These are phyloP conservation scores for Tetheella fluctuosa DNA, from an alignment of 2,888 invertebrate species.

Conservation along the genomic window DNA sequence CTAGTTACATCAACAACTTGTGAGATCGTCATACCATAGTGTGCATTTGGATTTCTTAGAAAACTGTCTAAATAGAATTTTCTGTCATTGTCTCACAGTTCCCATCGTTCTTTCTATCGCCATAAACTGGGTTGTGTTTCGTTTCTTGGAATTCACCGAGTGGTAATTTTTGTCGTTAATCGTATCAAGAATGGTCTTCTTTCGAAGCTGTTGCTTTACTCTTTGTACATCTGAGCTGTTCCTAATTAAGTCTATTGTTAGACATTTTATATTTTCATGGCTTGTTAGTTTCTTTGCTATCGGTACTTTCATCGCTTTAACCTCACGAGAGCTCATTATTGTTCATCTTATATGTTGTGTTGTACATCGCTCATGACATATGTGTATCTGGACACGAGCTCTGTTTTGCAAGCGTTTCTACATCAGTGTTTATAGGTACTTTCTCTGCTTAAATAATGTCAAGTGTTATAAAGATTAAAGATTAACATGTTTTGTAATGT, in stretches of 20 bases:
- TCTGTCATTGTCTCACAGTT: constrained; percentile 48
- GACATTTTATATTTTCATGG: constrained; percentile 35
- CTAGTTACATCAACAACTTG: constrained; percentile 45
- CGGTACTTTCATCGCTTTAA: constrained; percentile 52
- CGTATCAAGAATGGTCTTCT: not conserved
- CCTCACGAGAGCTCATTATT: constrained; percentile 42
- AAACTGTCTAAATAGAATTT: constrained; percentile 37
- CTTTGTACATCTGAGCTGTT: not conserved
- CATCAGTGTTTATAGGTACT: constrained; percentile 31
- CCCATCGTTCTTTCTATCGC: constrained; percentile 30
- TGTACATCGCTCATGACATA: constrained; percentile 28
- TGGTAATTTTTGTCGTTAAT: constrained; percentile 6
- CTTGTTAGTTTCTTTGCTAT: constrained; percentile 39
- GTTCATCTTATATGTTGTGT: constrained; percentile 26
- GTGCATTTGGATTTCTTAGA: constrained; percentile 44
- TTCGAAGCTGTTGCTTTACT: not conserved
- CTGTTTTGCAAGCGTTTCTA: constrained; percentile 19
- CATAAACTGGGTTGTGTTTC: constrained; percentile 8
- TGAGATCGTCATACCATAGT: constrained; percentile 40
- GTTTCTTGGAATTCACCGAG: constrained; percentile 3
- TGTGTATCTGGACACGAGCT: constrained; percentile 35
- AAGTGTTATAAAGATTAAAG: constrained; percentile 19
- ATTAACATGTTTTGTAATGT: constrained; percentile 9
- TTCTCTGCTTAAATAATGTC: constrained; percentile 36
- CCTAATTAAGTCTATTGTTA: constrained; percentile 20